These are phyloP conservation scores for Trogon surrucura DNA, from an alignment of 2,113 vertebrate species.

Conservation along the genomic window DNA sequence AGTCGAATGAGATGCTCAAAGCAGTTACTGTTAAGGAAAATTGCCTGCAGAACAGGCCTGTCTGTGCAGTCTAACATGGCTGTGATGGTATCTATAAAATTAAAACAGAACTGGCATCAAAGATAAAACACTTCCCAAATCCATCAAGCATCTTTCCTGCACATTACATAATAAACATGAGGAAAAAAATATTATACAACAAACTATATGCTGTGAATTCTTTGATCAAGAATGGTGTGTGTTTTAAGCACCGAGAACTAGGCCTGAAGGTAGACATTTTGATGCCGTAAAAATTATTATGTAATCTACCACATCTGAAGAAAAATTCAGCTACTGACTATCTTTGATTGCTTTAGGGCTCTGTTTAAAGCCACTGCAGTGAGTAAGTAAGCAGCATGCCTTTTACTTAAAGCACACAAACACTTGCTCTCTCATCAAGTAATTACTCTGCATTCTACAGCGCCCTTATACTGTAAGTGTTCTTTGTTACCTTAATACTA, in stretches of 20 bases:
- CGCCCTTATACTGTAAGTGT: not conserved
- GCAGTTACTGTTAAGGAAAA: slow-evolving; percentile 99
- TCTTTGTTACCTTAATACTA: not conserved
- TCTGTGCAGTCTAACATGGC: slow-evolving; percentile 97
- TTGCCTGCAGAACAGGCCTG: slow-evolving; percentile 94
- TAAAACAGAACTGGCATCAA: slow-evolving; percentile 57
- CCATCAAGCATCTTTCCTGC: not conserved
- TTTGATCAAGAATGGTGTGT: not conserved
- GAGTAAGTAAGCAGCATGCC: not conserved
- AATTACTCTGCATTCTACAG: not conserved
- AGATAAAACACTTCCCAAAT: not conserved
- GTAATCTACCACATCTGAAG: not conserved
- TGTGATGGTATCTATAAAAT: slow-evolving; percentile 90
- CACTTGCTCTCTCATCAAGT: not conserved
- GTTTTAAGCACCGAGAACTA: not conserved
- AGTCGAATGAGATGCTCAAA: slow-evolving; percentile 96
- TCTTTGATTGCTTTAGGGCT: not conserved
- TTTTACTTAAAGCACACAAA: not conserved
- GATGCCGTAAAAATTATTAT: not conserved
- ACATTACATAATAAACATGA: not conserved
- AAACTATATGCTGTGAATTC: not conserved
- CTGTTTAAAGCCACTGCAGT: not conserved
- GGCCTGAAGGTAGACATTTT: not conserved
- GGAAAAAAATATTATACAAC: not conserved
- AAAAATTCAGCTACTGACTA: not conserved